These are phyloP conservation scores for Lerema accius DNA, from an alignment of 1,140 invertebrate genomes.

Conservation along the genomic window DNA sequence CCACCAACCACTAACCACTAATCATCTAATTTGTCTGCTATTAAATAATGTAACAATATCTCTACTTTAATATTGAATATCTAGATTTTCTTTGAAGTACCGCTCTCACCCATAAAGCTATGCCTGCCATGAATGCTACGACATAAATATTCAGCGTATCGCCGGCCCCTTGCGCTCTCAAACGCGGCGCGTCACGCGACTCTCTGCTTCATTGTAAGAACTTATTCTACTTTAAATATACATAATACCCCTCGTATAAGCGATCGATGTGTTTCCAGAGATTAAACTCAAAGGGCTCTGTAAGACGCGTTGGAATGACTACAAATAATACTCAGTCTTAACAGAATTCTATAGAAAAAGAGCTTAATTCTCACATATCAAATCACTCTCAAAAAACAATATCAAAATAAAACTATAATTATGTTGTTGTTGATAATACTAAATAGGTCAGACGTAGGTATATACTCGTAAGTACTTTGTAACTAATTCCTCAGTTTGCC, in stretches of 20 bases:
- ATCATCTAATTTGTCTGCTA: too few relatives aligned
- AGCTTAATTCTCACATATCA: too few relatives aligned
- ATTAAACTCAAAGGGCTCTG: slow-evolving; percentile 21
- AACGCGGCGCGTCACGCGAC: slow-evolving; percentile 61
- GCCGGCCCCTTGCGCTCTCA: slow-evolving; percentile 43
- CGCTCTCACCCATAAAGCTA: slow-evolving; percentile 23
- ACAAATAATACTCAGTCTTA: too few relatives aligned
- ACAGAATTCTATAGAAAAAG: too few relatives aligned
- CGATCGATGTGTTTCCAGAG: slow-evolving; percentile 43
- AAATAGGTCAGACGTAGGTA: too few relatives aligned
- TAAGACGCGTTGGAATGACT: slow-evolving; percentile 20
- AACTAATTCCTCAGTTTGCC: too few relatives aligned
- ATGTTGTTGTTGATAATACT: too few relatives aligned
- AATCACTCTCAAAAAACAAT: too few relatives aligned
- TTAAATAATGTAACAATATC: too few relatives aligned
- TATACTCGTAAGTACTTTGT: too few relatives aligned
- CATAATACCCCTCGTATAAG: slow-evolving; percentile 38
- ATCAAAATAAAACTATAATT: too few relatives aligned
- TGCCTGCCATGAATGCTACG: slow-evolving; percentile 13
- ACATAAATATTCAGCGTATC: slow-evolving; percentile 37
- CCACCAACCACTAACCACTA: too few relatives aligned
- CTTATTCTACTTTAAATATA: slow-evolving; percentile 58
- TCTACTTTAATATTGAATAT: slow-evolving; percentile 1
- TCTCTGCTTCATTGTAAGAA: slow-evolving; percentile 53
- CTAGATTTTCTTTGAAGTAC: slow-evolving; percentile 24